Base-by-base conservation (phyloP, 2,113 vertebrate species). In the Chitala chitala region DNA sequence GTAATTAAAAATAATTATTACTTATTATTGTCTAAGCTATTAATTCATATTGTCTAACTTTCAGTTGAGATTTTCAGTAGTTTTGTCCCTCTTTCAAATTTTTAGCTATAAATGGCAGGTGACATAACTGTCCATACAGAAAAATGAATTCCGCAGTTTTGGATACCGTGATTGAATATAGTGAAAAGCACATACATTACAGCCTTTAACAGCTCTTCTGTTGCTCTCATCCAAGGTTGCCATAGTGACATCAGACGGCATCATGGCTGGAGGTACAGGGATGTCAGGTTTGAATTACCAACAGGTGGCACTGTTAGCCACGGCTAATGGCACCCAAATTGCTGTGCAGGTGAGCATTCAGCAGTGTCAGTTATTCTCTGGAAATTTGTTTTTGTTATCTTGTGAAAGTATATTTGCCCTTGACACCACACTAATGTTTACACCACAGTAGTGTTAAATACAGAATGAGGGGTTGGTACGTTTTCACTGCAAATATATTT, bases 221-320 rank as follows among this genome's bases (percentile, higher is more conserved):
- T n/a, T 13, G 33, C 42, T 50, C 15, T 7, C 65, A 66, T 24
- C 54, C 2, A 75, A 92, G 92, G 86, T 92, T 75, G 83, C 90
- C 55, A 80, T 91, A 78, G 89, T 92, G 5, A 71, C 88, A 38
- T 83, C 89, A 13, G 89, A 87, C 17, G 68, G 84, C 2, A 82
- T 84, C 1, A 5, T 90, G 70, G 59, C 86, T 0, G 86, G 88
- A 13, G 84, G 84, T 20, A 69, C 85, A 0, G 76, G 78, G 4
- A 3, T 87, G 0, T 1, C 82, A 2, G 81, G 86, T 3, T 80
- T 88, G 29, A 64, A 75, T 1, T 90, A 87, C 46, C 90, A 91
- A 76, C 90, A 92, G 86, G 88, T 92, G 87, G 88, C 89, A 4
- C 82, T 93, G 75, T 75, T 92, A 81, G 87, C 88, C 31, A 89